Conservation (phyloP, 2,888 invertebrate species). For the Trissolcus brochymenae region DNA sequence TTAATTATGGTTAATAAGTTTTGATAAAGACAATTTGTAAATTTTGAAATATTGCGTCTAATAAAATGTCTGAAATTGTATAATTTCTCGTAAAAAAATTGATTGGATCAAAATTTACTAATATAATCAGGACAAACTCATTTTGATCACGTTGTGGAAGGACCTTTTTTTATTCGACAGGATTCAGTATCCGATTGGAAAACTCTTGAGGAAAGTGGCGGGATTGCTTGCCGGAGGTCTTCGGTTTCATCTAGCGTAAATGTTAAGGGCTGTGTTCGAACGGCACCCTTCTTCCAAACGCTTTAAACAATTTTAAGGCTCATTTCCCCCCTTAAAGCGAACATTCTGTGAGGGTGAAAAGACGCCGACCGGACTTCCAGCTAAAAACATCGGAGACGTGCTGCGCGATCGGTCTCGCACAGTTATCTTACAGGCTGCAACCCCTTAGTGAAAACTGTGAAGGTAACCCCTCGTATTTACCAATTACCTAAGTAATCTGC, state of each 20-base stretch:
- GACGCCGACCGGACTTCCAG: conserved; percentile 57
- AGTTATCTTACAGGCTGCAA: conserved; percentile 62
- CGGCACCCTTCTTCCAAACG: conserved; percentile 68
- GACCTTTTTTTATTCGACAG: conserved; percentile 13
- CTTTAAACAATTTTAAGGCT: conserved; percentile 77
- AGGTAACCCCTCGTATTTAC: conserved; percentile 75
- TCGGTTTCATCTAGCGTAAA: conserved; percentile 48
- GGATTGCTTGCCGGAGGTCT: conserved; percentile 38
- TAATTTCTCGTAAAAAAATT: neutral
- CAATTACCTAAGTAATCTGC: conserved; percentile 77
- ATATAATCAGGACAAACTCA: conserved; percentile 22
- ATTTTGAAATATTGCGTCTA: too few relatives aligned
- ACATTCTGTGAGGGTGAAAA: conserved; percentile 69
- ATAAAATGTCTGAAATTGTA: too few relatives aligned
- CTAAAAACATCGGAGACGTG: conserved; percentile 65
- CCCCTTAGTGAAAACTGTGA: conserved; percentile 67
- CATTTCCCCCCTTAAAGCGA: conserved; percentile 76
- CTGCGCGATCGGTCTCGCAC: conserved; percentile 50
- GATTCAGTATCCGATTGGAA: conserved; percentile 38
- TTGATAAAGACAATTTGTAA: too few relatives aligned
- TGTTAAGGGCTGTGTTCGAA: conserved; percentile 64
- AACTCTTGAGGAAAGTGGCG: conserved; percentile 50
- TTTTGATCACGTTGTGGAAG: conserved; percentile 19
- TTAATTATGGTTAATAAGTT: too few relatives aligned
- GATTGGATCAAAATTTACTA: neutral